phyloP scores from a whole-genome alignment of 2,797 vertebrate species.

The Ficedula albicollis region DNA sequence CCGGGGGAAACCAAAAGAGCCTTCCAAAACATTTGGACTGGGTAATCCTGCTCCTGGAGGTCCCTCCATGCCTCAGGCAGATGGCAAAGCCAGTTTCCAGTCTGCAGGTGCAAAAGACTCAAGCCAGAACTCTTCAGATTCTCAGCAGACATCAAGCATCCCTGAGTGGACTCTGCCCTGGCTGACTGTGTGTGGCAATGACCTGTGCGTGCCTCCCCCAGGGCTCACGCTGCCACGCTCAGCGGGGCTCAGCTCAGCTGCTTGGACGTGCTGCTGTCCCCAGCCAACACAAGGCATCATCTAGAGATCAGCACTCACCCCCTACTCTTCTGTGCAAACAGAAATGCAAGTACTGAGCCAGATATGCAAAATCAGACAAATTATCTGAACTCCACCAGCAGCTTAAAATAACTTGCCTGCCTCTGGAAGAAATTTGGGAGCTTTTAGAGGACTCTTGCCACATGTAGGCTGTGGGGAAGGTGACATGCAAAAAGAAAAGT shows the following conservation, averaged over 20 bases:
- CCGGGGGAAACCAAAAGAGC: not conserved
- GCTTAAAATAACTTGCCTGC: not conserved
- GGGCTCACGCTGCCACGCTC: not conserved
- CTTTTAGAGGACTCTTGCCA: not conserved
- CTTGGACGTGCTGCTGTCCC: not conserved
- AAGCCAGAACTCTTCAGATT: not conserved
- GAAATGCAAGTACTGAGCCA: not conserved
- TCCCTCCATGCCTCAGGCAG: not conserved
- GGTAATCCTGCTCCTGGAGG: not conserved
- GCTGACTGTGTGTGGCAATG: not conserved
- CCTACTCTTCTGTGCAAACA: not conserved
- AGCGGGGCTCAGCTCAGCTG: not conserved
- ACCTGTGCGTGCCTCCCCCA: accelerated
- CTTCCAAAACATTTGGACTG: not conserved
- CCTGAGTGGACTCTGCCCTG: not conserved
- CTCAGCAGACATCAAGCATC: not conserved
- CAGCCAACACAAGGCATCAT: not conserved
- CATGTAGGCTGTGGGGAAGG: not conserved
- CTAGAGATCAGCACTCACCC: not conserved
- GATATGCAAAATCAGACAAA: not conserved
- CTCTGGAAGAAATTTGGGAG: not conserved
- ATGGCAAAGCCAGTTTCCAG: not conserved
- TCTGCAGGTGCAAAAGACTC: not conserved
- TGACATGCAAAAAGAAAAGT: not conserved
- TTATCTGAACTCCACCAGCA: not conserved